These are phyloP conservation scores for Sycophila texana DNA, from an alignment of 2,888 invertebrate genomes.

Conservation along the genomic window DNA sequence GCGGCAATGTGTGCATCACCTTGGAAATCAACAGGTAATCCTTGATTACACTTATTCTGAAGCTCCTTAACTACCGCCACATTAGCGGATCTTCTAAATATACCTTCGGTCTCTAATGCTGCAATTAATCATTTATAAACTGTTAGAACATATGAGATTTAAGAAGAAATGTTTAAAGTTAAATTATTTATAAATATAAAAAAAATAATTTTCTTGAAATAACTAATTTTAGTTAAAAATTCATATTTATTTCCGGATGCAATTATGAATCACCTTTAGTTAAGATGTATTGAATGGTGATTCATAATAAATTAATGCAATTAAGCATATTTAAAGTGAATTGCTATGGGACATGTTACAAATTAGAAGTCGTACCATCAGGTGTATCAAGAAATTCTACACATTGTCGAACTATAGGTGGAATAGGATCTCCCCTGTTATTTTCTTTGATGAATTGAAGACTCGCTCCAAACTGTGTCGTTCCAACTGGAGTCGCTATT, in stretches of 20 bases:
- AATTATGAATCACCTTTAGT: too few relatives aligned
- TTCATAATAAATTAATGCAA: too few relatives aligned
- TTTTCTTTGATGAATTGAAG: constrained; percentile 93
- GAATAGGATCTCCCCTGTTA: constrained; percentile 89
- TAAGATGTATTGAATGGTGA: too few relatives aligned
- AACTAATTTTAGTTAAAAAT: too few relatives aligned
- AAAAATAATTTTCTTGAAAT: too few relatives aligned
- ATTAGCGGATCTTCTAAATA: constrained; percentile 95
- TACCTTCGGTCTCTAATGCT: constrained; percentile 96
- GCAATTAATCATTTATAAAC: constrained; percentile 63
- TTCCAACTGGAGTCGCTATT: constrained; percentile 76
- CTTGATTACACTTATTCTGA: constrained; percentile 90
- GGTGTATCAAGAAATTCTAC: constrained; percentile 93
- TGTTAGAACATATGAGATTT: constrained; percentile 11
- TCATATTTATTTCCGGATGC: too few relatives aligned
- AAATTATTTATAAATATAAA: too few relatives aligned
- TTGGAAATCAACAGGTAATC: constrained; percentile 87
- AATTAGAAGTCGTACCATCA: constrained; percentile 81
- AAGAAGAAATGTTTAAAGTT: too few relatives aligned
- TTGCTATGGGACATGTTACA: constrained; percentile 18
- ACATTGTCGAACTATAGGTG: constrained; percentile 94
- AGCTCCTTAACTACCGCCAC: constrained; percentile 88
- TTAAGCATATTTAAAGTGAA: neutral
- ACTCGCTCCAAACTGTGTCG: constrained; percentile 97
- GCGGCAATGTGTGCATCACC: constrained; percentile 94